A percentile compares a stretch with the other conserved stretches of the same genome.
Conservation (phyloP, 1,140 invertebrate genomes). For the Danaus plexippus region DNA sequence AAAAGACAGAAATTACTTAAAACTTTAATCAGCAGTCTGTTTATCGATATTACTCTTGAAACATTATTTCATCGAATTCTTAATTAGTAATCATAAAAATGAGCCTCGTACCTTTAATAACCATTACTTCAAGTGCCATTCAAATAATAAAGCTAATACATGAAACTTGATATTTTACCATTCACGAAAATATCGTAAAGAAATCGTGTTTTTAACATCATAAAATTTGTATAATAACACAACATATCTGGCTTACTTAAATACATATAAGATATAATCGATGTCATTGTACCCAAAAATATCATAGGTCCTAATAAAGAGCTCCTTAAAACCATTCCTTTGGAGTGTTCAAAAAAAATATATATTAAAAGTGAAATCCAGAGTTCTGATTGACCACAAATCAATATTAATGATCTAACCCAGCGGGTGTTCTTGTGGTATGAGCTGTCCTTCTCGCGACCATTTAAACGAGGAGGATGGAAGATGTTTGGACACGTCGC, state of each 20-base stretch:
- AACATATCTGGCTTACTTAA: slow-evolving; percentile 7
- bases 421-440: slow-evolving; percentile 57
- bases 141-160: slow-evolving; percentile 12
- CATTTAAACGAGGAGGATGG: slow-evolving; percentile 29
- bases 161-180: slow-evolving; percentile 18
- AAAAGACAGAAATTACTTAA: no score
- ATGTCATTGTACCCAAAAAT: slow-evolving; percentile 35
- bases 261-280: slow-evolving; percentile 19
- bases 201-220: slow-evolving; percentile 13
- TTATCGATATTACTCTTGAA: no score
- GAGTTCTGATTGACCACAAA: slow-evolving; percentile 71
- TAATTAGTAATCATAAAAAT: no score
- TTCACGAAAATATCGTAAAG: slow-evolving; percentile 17
- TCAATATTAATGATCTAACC: slow-evolving; percentile 70
- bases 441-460: slow-evolving; percentile 31
- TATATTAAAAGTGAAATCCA: slow-evolving; percentile 69
- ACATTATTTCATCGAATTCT: no score
- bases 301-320: slow-evolving; percentile 44
- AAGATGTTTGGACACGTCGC: slow-evolving; percentile 66
- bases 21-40: no score
- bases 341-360: slow-evolving; percentile 45
- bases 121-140: no score
- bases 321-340: slow-evolving; percentile 47
- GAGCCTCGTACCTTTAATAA: no score
- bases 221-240: slow-evolving; percentile 14